Base-by-base conservation (phyloP, 2,113 vertebrate genomes). In the Illadopsis cleaveri region DNA sequence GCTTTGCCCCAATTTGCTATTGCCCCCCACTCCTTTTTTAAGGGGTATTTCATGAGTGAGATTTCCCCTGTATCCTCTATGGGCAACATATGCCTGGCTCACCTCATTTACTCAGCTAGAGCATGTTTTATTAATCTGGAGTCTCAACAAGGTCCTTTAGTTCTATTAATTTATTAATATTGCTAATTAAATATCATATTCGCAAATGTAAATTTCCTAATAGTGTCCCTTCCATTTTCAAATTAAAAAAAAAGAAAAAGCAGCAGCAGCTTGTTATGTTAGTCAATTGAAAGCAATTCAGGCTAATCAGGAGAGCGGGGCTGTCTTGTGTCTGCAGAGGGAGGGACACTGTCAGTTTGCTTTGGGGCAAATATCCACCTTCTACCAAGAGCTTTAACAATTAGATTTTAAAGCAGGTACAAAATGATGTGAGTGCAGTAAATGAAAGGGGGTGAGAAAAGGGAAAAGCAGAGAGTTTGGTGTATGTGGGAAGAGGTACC, bases 101-200 rank as follows among this genome's bases (percentile, higher is more conserved):
- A 94, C 88, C 94, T 95, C 95, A 92, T 93, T 86, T 96, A 93
- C 95, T 97, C 92, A 33, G 90, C 95, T 90, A 87, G 95, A 96
- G 81, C 93, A 96, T 98, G 97, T 97, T 98, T 98, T 98, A 98
- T 98, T 98, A 98, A 98, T 97, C 97, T 97, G 93, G 96, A 98
- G 96, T 96, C 97, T 94, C 95, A 95, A 97, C 98, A 97, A 98
- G 97, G 98, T 97, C 97, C 97, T 97, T 96, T 95, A 94, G 92
- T 98, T 97, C 97, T 98, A 98, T 98, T 98, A 98, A 98, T 98
- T 98, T 98, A 98, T 98, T 98, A 98, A 98, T 97, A 98, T 97
- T 97, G 97, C 97, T 98, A 98, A 98, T 98, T 98, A 98, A 98
- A 98, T 97, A 98, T 97, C 98, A 98, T 98, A 98, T 98, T 98